phyloP scores from a whole-genome alignment of 2,888 invertebrate species.

The Ceramica pisi region DNA sequence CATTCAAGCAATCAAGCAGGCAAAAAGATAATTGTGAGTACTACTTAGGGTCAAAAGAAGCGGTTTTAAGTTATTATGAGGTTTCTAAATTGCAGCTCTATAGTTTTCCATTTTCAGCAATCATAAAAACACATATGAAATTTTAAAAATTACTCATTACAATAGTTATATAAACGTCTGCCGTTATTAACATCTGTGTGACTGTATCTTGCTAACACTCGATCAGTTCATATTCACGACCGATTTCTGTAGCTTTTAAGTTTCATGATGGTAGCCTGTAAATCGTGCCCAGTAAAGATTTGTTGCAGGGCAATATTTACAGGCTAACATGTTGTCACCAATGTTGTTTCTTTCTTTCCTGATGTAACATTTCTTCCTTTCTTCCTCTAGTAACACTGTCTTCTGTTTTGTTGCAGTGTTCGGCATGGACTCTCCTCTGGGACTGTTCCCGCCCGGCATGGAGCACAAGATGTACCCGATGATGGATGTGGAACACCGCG shows the following conservation, averaged over 20 bases:
- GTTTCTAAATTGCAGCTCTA: background rate
- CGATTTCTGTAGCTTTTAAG: background rate
- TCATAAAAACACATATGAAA: background rate
- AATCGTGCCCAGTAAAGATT: background rate
- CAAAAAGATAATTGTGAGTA: too few relatives aligned
- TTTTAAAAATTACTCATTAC: background rate
- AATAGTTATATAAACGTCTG: too few relatives aligned
- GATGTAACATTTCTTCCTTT: background rate
- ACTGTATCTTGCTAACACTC: background rate
- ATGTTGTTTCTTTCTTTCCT: background rate
- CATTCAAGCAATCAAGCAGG: too few relatives aligned
- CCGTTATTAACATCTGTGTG: background rate
- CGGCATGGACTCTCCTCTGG: conserved; percentile 93
- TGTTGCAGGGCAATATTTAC: too few relatives aligned
- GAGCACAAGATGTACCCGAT: conserved; percentile 94
- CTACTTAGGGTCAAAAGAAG: too few relatives aligned
- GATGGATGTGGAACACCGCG: conserved; percentile 94
- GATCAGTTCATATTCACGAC: background rate
- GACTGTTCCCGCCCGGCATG: conserved; percentile 94
- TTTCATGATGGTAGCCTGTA: background rate
- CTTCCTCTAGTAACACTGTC: conserved; percentile 6
- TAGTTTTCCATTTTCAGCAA: background rate
- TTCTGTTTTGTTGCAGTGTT: conserved; percentile 91
- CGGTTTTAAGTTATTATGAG: too few relatives aligned
- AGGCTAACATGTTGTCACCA: too few relatives aligned